phyloP scores from a whole-genome alignment of 2,797 vertebrate genomes.

The Hoplostethus mediterraneus region DNA sequence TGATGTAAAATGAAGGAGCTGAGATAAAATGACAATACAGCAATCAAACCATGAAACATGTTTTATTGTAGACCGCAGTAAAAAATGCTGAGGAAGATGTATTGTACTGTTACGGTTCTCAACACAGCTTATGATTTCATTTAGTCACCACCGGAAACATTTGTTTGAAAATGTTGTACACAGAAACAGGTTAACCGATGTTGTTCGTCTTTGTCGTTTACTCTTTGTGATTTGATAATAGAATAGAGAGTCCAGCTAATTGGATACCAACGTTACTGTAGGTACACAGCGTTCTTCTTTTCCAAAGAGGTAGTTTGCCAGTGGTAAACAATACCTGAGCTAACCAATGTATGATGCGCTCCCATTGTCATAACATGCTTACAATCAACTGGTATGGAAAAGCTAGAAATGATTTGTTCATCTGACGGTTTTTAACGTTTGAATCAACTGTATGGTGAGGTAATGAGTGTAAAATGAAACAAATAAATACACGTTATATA shows the following conservation, averaged over 20 bases:
- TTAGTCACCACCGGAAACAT: not conserved
- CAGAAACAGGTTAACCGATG: not conserved
- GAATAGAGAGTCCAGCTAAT: not conserved
- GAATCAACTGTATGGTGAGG: not conserved
- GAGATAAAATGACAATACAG: not conserved
- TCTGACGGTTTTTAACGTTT: too few relatives aligned
- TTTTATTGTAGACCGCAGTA: not conserved
- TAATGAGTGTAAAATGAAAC: constrained; percentile 1
- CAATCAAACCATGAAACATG: not conserved
- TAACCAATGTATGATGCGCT: not conserved
- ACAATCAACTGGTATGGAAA: not conserved
- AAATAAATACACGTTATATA: not conserved
- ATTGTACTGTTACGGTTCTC: not conserved
- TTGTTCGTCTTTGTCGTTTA: not conserved
- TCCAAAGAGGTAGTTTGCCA: not conserved
- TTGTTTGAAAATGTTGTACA: not conserved
- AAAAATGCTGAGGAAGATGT: not conserved
- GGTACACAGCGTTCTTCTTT: too few relatives aligned
- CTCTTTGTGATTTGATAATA: not conserved
- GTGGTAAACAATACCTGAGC: not conserved
- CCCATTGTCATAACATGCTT: not conserved
- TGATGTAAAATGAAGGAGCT: constrained; percentile 4
- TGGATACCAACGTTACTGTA: too few relatives aligned
- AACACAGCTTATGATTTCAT: not conserved
- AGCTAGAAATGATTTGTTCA: too few relatives aligned